A percentile compares a stretch with the other conserved stretches of the same genome.
Evolutionary conservation across 2,888 invertebrate genomes (phyloP).

Genomic region (Apantesis nais): DNA sequence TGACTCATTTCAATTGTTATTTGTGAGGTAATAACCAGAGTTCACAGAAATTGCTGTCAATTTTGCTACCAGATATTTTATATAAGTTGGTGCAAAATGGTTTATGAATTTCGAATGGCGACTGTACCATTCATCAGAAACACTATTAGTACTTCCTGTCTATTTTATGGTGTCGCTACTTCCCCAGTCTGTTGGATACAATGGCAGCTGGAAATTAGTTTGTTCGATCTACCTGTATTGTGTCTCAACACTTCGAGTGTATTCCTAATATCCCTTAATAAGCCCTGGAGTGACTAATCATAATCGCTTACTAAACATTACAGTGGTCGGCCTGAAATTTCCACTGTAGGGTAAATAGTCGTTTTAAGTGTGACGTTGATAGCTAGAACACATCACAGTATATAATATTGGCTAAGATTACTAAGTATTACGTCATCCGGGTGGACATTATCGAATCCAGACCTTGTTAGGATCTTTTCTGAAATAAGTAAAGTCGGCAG

Average conservation of each 20-base stretch:
- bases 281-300: not conserved
- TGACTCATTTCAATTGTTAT: not conserved
- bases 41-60: not conserved
- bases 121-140: not conserved
- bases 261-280: not conserved
- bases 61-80: not conserved
- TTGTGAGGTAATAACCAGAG: not conserved
- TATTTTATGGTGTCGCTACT: not conserved
- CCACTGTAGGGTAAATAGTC: not conserved
- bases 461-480: not conserved
- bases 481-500: not conserved
- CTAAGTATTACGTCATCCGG: not conserved
- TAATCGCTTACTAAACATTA: no score
- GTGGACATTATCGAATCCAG: not conserved
- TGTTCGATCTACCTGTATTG: not conserved
- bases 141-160: not conserved
- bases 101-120: not conserved
- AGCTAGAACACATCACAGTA: no score
- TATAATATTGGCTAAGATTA: no score
- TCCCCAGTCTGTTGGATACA: not conserved
- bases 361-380: not conserved
- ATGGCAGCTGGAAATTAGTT: not conserved
- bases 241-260: not conserved
- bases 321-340: not conserved
- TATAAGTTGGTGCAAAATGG: not conserved